Conservation (phyloP, 2,888 invertebrate genomes). For the Oasisia sp. region DNA sequence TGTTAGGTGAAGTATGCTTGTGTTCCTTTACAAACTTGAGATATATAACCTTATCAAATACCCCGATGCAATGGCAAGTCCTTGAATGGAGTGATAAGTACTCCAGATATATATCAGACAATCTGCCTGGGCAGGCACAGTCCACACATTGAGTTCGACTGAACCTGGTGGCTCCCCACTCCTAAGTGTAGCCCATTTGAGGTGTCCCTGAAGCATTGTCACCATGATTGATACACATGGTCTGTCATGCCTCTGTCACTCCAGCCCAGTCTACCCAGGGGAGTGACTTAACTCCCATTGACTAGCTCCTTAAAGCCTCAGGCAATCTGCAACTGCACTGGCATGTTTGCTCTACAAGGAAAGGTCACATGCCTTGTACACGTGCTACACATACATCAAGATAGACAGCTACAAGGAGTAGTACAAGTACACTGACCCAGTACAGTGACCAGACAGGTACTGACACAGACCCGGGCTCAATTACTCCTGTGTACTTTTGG, state of each 20-base stretch:
- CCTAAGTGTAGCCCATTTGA: neutral
- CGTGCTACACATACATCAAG: neutral
- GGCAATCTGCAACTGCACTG: neutral
- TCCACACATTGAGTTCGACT: neutral
- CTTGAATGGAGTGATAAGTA: neutral
- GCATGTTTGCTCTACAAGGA: neutral
- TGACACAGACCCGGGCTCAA: neutral
- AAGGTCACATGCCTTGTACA: neutral
- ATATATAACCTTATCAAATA: neutral
- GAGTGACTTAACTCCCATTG: neutral
- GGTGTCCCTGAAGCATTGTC: neutral
- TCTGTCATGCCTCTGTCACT: neutral
- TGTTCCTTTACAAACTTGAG: neutral
- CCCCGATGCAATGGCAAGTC: neutral
- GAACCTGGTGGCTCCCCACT: neutral
- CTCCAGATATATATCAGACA: neutral
- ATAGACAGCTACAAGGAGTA: neutral
- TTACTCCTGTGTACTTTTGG: neutral
- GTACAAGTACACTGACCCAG: neutral
- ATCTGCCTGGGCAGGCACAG: neutral
- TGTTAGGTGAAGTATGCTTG: neutral
- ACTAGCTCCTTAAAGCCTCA: neutral
- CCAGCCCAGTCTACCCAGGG: neutral
- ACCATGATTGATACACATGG: neutral
- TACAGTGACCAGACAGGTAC: neutral